Evolutionary conservation across 2,888 invertebrate species (phyloP), one percentile per base, ranked within the genome.

Genomic region (Myopa testacea): DNA sequence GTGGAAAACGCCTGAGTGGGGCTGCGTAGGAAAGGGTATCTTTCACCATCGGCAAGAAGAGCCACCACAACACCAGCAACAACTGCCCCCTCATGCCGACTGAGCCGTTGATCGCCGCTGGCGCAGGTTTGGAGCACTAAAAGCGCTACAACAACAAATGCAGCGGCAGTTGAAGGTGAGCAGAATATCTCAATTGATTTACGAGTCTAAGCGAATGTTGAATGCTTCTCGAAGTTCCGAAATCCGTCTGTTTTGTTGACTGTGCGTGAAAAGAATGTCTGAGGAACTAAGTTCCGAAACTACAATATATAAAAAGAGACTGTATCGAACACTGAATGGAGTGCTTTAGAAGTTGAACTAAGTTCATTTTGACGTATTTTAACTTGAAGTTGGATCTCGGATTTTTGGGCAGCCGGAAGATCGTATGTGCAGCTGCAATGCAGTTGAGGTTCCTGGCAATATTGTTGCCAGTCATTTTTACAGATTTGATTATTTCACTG

Each of bases 111-210:
- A 10, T 34, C 37, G 55, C n/a, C 19, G 63, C 38, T 65, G 74
- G 52, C 74, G 55, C 74, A 65, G 74, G 63, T 63, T 74, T 63
- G 40, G 45, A 73, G 63, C 45, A 50, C 10, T 50, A 26, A 65
- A n/a, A 72, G 60, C 72, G 37, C 71, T 19, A 52, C 74, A 71
- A 60, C 77, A 79, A 79, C 79, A 75, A 73, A 81, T 81, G 81
- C 81, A 80, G 55, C 55, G n/a, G 38, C 79, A 80, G 78, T 78
- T 78, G 63, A 78, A 79, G 81, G 81, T 81, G 65, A 81, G 80
- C 78, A 26, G 45, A 63, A 76, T 69, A 78, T 68, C 76, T 78
- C 72, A n/a, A 26, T n/a, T 45, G 74, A 74, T 74, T 74, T 63
- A 65, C 52, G 74, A 73, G 7, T 50, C 8, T n/a, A 19, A 40